A percentile compares a stretch with the other conserved stretches of the same genome.
Evolutionary conservation across 92 coral and sea anemone species (phyloP).

Genomic region (Ricordea florida): DNA sequence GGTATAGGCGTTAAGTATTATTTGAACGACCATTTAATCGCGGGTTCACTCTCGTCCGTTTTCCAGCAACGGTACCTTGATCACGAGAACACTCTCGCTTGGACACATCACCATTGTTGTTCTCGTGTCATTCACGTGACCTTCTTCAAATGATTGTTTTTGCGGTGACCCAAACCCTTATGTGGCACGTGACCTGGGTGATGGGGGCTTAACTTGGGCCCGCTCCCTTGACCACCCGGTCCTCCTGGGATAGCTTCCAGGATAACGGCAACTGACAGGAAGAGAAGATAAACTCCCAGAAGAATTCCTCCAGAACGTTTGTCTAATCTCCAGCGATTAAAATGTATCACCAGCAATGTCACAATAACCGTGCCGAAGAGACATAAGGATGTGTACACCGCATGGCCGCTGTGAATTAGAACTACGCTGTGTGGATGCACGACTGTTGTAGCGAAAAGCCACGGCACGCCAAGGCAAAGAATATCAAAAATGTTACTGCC

Average conservation of each 20-base stretch:
- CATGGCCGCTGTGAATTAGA: conserved; percentile 90
- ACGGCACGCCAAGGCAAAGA: conserved; percentile 92
- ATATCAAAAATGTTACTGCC: conserved; percentile 98
- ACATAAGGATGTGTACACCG: conserved; percentile 85
- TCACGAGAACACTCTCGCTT: background rate
- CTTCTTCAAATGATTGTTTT: conserved; percentile 52
- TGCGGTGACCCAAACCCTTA: conserved; percentile 82
- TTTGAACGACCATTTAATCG: no score
- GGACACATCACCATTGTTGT: no score
- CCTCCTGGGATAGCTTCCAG: conserved; percentile 89
- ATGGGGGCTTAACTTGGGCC: conserved; percentile 78
- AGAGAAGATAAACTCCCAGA: conserved; percentile 70
- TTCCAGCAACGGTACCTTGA: background rate
- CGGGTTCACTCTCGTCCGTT: background rate
- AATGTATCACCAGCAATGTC: conserved; percentile 66
- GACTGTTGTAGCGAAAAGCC: conserved; percentile 92
- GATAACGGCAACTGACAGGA: conserved; percentile 82
- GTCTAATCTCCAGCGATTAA: conserved; percentile 85
- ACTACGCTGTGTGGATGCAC: conserved; percentile 94
- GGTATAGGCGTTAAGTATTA: no score
- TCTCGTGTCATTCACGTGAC: no score
- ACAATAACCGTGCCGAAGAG: conserved; percentile 91
- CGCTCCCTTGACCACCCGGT: conserved; percentile 72
- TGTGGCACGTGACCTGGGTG: conserved; percentile 88
- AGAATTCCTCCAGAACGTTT: conserved; percentile 81